Evolutionary conservation across 2,113 vertebrate genomes (phyloP).

Genomic region (Mionectes macconnelli): DNA sequence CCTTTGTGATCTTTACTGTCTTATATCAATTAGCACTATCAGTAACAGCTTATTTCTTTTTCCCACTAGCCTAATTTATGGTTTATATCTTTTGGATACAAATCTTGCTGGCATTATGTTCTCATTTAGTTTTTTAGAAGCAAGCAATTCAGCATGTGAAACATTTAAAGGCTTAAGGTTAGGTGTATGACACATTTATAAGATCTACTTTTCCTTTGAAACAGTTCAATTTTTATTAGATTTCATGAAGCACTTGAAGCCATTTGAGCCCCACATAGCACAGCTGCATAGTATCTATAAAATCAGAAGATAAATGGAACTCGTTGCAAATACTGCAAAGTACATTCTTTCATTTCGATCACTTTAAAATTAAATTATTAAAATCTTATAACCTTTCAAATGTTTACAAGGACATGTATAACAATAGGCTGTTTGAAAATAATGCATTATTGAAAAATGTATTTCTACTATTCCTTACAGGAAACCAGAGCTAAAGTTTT

Average conservation of each 20-base stretch:
- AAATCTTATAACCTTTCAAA: background rate
- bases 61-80: background rate
- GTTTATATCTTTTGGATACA: background rate
- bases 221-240: conserved; percentile 39
- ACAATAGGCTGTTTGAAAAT: background rate
- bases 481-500: background rate
- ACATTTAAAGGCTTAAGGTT: conserved; percentile 17
- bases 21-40: background rate
- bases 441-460: background rate
- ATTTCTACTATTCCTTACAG: background rate
- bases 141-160: background rate
- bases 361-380: conserved; percentile 31
- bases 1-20: background rate
- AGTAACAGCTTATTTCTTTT: background rate
- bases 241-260: conserved; percentile 14
- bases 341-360: background rate
- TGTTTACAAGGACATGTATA: background rate
- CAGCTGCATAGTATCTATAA: background rate
- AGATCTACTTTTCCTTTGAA: conserved; percentile 42
- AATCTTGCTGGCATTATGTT: background rate
- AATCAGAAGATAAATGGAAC: conserved; percentile 27
- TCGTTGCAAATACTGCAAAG: conserved; percentile 10
- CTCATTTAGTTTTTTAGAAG: background rate
- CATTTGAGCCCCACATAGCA: background rate
- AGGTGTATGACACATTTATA: background rate